Evolutionary conservation across 2,888 invertebrate genomes (phyloP), one percentile per base, ranked within the genome.

Genomic region (Schizaphis graminum): DNA sequence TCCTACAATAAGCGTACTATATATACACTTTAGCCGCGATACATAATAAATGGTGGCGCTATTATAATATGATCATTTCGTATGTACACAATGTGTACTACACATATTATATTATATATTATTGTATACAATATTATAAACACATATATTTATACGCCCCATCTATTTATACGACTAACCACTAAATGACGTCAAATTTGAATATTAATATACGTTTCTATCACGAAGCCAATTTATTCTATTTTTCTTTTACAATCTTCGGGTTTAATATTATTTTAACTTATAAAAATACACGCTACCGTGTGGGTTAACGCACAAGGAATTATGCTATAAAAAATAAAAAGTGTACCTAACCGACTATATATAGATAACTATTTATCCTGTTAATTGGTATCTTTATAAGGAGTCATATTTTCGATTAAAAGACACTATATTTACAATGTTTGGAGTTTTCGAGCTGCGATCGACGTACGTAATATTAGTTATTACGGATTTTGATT

Each of bases 121-220:
- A 41, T n/a, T 87, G 53, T 53, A 53, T 88, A 88, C 35, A 44
- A 47, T 47, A 44, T 67, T 61, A 21, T 61, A 8, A 44, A 10
- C 47, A 49, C 8, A 53, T 53, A 87, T 49, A 87, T 53, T 56
- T 53, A 56, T 35, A 44, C 53, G 53, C 35, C 8, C 35, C 35
- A 8, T 91, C 91, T 91, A 91, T 91, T 91, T 85, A 91, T 91
- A 91, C 35, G 35, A 35, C 77, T 21, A 49, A 85, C 85, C 4
- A 44, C 8, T 47, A 57, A 21, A 44, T 91, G 91, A 91, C 91
- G 85, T 91, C 56, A 85, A 91, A 91, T 91, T 91, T 44, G 91
- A 91, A 85, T 47, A 85, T 53, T 89, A 61, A 89, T 89, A 57
- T 44, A 28, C 67, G n/a, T 49, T 67, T 49, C 35, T 90, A 67